phyloP scores from a whole-genome alignment of 2,888 invertebrate species.

The Encarsia formosa region DNA sequence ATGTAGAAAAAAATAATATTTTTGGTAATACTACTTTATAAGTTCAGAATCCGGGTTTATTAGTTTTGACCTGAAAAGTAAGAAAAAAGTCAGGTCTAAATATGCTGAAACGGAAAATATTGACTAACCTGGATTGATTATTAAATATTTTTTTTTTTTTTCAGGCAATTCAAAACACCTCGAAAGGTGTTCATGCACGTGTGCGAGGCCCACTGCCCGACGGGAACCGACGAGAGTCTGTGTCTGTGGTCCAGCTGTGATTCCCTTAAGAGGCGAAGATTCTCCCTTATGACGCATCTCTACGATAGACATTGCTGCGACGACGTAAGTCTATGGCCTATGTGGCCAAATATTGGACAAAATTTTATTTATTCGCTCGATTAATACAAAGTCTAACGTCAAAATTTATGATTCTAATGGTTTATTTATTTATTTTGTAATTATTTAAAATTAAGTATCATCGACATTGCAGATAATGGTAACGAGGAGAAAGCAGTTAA shows the following conservation, averaged over 20 bases:
- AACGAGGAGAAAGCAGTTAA: conserved; percentile 45
- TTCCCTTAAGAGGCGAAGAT: conserved; percentile 80
- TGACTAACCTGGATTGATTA: not conserved
- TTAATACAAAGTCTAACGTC: conserved; percentile 5
- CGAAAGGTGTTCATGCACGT: conserved; percentile 84
- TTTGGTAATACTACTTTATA: no score
- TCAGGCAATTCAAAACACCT: conserved; percentile 68
- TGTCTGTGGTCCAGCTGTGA: conserved; percentile 93
- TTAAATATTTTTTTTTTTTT: conserved; percentile 31
- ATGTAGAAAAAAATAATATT: no score
- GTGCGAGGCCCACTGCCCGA: conserved; percentile 77
- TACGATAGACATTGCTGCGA: conserved; percentile 91
- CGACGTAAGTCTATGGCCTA: conserved; percentile 67
- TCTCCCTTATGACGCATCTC: conserved; percentile 95
- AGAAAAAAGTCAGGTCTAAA: no score
- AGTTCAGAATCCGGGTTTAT: no score
- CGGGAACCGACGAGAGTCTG: conserved; percentile 68
- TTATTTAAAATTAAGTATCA: no score
- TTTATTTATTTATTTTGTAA: not conserved
- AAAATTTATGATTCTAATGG: not conserved
- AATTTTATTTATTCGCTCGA: no score
- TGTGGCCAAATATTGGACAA: no score
- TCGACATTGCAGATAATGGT: conserved; percentile 40
- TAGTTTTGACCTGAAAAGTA: no score
- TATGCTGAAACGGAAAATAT: not conserved